Conservation (phyloP, 2,888 invertebrate species). For the Neuroscelio doddi region DNA sequence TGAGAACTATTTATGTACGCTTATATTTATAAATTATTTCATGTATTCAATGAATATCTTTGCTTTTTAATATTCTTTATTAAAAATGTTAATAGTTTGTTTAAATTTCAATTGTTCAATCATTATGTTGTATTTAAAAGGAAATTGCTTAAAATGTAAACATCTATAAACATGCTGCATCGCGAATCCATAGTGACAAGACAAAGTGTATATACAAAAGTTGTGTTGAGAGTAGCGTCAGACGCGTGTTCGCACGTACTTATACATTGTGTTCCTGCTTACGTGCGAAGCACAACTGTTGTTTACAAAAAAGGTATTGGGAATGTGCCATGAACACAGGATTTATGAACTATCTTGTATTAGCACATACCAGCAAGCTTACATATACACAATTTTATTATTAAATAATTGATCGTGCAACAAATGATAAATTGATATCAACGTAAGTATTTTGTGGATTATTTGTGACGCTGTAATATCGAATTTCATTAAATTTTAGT, state of each 20-base stretch:
- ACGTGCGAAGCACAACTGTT: slow-evolving; percentile 10
- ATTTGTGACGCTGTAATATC: too few species aligned
- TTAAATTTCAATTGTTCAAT: too few species aligned
- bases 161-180: neutral
- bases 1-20: too few species aligned
- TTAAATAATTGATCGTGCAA: slow-evolving; percentile 20
- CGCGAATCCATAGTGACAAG: neutral
- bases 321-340: slow-evolving; percentile 17
- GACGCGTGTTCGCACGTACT: slow-evolving; percentile 13
- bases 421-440: slow-evolving; percentile 41
- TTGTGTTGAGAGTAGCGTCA: neutral
- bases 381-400: slow-evolving; percentile 36
- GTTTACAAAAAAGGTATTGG: slow-evolving; percentile 13
- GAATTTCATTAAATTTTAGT: neutral
- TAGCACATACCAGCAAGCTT: slow-evolving; percentile 13
- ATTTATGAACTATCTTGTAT: slow-evolving; percentile 25
- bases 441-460: neutral
- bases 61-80: too few species aligned
- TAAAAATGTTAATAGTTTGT: too few species aligned
- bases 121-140: too few species aligned
- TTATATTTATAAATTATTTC: too few species aligned
- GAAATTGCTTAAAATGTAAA: neutral
- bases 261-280: slow-evolving; percentile 8
- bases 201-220: neutral
- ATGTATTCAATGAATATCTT: too few species aligned